Conservation (phyloP, 2,797 vertebrate species). For the Sebastes wilsoni region DNA sequence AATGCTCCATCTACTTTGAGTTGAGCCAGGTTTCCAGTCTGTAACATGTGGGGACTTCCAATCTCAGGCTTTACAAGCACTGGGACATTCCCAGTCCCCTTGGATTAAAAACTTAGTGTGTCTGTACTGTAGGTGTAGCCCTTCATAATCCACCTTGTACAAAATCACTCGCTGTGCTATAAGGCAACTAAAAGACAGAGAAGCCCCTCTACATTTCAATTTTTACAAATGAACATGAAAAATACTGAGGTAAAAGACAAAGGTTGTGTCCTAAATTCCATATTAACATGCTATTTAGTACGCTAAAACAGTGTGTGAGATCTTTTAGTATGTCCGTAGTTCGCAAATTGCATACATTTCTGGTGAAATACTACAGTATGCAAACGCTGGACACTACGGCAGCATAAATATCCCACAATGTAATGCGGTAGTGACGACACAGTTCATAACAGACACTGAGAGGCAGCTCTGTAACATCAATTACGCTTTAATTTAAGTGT, state of each 20-base stretch:
- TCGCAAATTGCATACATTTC: too few relatives aligned
- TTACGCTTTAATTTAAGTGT: too few relatives aligned
- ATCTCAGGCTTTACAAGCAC: constrained; percentile 6
- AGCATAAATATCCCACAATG: too few relatives aligned
- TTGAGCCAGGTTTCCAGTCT: constrained; percentile 1
- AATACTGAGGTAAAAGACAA: background rate
- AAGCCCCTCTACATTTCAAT: background rate
- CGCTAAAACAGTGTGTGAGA: too few relatives aligned
- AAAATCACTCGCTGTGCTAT: background rate
- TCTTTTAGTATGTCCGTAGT: too few relatives aligned
- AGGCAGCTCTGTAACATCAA: too few relatives aligned
- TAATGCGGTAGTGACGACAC: too few relatives aligned
- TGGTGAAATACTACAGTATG: too few relatives aligned
- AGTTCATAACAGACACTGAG: too few relatives aligned
- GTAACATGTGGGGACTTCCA: constrained; percentile 18
- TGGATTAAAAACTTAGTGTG: background rate
- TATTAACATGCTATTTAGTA: too few relatives aligned
- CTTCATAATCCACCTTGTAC: background rate
- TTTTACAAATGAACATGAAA: background rate
- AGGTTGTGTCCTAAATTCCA: too few relatives aligned
- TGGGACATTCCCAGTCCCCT: constrained; percentile 22
- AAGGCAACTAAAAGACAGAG: background rate
- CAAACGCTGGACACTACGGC: too few relatives aligned
- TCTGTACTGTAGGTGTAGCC: background rate
- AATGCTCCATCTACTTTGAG: background rate